A percentile compares a stretch with the other conserved stretches of the same genome.
Evolutionary conservation across 2,797 vertebrate species (phyloP).

Genomic region (Lemur catta): DNA sequence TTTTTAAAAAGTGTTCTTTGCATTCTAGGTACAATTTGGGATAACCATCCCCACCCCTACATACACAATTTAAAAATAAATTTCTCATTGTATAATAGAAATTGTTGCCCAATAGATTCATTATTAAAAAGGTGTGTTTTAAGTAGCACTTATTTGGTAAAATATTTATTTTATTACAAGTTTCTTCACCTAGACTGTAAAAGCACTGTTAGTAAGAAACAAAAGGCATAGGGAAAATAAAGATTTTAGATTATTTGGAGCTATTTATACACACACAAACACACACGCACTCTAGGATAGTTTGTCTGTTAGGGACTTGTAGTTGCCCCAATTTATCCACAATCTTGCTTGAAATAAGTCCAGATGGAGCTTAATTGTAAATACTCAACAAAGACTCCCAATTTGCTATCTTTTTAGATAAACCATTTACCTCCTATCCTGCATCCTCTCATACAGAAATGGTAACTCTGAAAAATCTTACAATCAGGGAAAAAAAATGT

Average conservation of each 20-base stretch:
- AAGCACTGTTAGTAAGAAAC: slow-evolving; percentile 17
- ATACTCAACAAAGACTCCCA: not conserved
- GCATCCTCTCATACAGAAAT: slow-evolving; percentile 20
- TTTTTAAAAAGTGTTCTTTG: slow-evolving; percentile 18
- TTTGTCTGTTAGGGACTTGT: slow-evolving; percentile 9
- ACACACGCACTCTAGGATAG: not conserved
- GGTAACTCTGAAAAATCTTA: slow-evolving; percentile 48
- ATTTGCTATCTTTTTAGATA: slow-evolving; percentile 2
- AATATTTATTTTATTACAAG: slow-evolving; percentile 30
- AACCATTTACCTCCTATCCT: not conserved
- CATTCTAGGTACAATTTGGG: not conserved
- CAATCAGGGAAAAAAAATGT: slow-evolving; percentile 10
- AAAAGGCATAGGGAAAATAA: not conserved
- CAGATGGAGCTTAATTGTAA: slow-evolving; percentile 55
- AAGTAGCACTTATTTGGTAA: slow-evolving; percentile 21
- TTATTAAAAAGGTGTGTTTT: slow-evolving; percentile 11
- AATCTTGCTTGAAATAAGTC: slow-evolving; percentile 39
- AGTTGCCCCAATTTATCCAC: not conserved
- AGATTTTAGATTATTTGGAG: not conserved
- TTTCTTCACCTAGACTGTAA: slow-evolving; percentile 3
- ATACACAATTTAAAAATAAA: not conserved
- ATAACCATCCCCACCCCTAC: rapidly evolving
- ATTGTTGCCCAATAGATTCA: not conserved
- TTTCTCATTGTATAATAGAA: slow-evolving; percentile 51
- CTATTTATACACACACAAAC: not conserved